Percentiles rank a stretch among this genome's conserved stretches.
phyloP scores from a whole-genome alignment of 2,888 invertebrate genomes.

The Monoplex corrugatus region DNA sequence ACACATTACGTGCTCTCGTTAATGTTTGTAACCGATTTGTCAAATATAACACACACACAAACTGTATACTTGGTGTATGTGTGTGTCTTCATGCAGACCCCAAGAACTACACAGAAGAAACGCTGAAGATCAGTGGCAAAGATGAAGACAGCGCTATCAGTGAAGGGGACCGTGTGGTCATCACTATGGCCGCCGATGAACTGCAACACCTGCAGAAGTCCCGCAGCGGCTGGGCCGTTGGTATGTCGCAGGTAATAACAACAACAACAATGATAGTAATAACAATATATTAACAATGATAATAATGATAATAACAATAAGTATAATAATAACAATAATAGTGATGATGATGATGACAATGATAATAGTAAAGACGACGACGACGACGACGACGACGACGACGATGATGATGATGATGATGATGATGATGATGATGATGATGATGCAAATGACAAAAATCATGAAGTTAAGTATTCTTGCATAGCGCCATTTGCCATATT shows the following conservation, averaged over 20 bases:
- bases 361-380: too few relatives aligned
- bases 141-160: neutral
- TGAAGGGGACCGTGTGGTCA: slow-evolving; percentile 34
- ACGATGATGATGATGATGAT: too few relatives aligned
- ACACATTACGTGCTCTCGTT: neutral
- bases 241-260: slow-evolving; percentile 44
- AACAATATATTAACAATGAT: neutral
- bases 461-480: too few relatives aligned
- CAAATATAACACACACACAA: neutral
- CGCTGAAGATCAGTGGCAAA: too few relatives aligned
- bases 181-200: slow-evolving; percentile 30
- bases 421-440: too few relatives aligned
- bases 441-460: too few relatives aligned
- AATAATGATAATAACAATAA: neutral
- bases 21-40: too few relatives aligned
- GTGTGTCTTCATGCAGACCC: slow-evolving; percentile 16
- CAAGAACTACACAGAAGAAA: slow-evolving; percentile 19
- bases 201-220: slow-evolving; percentile 49
- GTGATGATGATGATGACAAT: too few relatives aligned
- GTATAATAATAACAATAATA: too few relatives aligned
- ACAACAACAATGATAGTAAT: neutral
- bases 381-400: too few relatives aligned
- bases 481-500: too few relatives aligned
- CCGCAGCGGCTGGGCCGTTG: slow-evolving; percentile 46
- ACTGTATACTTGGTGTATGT: neutral